A percentile compares a stretch with the other conserved stretches of the same genome.
Conservation (phyloP, 2,113 vertebrate genomes). For the Equus przewalskii region DNA sequence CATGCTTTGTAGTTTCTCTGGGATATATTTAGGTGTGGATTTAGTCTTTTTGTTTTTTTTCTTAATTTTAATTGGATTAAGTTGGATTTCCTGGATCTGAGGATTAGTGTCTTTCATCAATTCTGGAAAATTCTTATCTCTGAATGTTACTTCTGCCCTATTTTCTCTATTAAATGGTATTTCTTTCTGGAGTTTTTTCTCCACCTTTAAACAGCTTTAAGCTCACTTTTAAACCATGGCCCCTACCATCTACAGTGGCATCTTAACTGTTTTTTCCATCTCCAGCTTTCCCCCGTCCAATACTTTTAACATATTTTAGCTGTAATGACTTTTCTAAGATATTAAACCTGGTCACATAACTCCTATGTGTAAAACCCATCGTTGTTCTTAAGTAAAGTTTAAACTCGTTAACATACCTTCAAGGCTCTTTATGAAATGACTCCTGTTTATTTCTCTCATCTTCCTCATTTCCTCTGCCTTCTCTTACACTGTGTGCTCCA, state of each 20-base stretch:
- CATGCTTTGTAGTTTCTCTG: not conserved
- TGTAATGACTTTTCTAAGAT: not conserved
- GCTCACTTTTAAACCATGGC: too few relatives aligned
- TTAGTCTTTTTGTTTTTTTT: not conserved
- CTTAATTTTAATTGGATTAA: not conserved
- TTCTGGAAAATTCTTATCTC: conserved; percentile 35
- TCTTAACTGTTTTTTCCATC: not conserved
- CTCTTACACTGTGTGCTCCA: not conserved
- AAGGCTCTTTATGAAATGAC: conserved; percentile 20
- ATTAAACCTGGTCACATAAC: not conserved
- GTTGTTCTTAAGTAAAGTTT: conserved; percentile 37
- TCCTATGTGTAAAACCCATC: not conserved
- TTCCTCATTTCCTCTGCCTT: conserved; percentile 15
- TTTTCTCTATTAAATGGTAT: conserved; percentile 19
- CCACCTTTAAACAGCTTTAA: not conserved
- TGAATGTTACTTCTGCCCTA: not conserved
- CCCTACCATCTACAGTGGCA: not conserved
- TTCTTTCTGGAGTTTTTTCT: not conserved
- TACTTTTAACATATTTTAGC: not conserved
- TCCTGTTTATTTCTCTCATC: conserved; percentile 23
- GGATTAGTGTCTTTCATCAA: not conserved
- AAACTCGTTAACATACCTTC: not conserved
- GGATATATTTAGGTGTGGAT: not conserved
- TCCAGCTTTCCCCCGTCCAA: not conserved
- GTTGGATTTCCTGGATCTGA: conserved; percentile 15